Conservation (phyloP, 1,140 invertebrate species). For the Oncopodura yosiiana region DNA sequence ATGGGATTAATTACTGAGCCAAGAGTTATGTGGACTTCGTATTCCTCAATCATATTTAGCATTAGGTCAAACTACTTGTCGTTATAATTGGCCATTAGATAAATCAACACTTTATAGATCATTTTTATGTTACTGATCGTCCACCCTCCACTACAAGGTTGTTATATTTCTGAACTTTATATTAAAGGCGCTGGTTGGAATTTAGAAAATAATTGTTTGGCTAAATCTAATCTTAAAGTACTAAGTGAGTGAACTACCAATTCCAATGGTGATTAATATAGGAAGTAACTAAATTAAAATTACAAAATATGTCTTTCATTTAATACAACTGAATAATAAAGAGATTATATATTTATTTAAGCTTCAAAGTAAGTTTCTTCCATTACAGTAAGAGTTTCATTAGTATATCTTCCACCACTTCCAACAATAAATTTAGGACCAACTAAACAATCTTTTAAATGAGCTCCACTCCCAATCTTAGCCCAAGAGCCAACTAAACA, state of each 20-base stretch:
- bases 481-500: conserved; percentile 22
- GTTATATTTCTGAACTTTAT: not conserved
- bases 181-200: too few relatives aligned
- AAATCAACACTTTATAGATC: too few relatives aligned
- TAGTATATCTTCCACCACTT: conserved; percentile 18
- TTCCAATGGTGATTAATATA: not conserved
- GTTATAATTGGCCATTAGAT: too few relatives aligned
- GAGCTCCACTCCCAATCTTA: conserved; percentile 18
- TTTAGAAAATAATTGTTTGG: too few relatives aligned
- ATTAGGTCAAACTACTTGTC: too few relatives aligned
- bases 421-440: conserved; percentile 26
- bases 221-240: too few relatives aligned
- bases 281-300: too few relatives aligned
- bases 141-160: too few relatives aligned
- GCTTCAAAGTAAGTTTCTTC: conserved; percentile 28
- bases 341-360: conserved; percentile 9
- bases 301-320: not conserved
- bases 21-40: too few relatives aligned
- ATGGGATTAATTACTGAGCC: too few relatives aligned
- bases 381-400: conserved; percentile 26
- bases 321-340: not conserved
- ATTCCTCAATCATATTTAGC: too few relatives aligned
- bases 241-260: not conserved
- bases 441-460: conserved; percentile 30
- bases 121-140: too few relatives aligned